Base-by-base conservation (phyloP, 2,797 vertebrate species). In the Enoplosus armatus region DNA sequence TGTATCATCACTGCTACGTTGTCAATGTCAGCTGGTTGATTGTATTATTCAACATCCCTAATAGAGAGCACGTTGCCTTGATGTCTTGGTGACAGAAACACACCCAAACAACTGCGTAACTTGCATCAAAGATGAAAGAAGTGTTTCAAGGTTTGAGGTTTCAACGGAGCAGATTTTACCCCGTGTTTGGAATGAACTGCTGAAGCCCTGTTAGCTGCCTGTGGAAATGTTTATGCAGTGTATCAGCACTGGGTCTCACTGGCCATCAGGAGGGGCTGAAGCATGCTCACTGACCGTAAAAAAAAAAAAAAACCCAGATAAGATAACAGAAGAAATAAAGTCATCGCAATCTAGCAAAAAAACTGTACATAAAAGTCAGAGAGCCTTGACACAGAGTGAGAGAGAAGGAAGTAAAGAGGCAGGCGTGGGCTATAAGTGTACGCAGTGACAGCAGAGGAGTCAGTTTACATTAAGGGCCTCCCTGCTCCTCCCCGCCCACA, bases 381-480 rank as follows among this genome's bases (percentile, higher is more conserved):
- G 60, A 37, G 55, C 54, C 26, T 78, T 75, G 63, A 78, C 45
- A 70, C 24, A 47, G 37, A 59, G 12, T 4, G 33, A 54, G 39
- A 24, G 43, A 54, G 24, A 45, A 55, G 75, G 72, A 72, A 75
- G 65, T 60, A n/a, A 33, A 59, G 63, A 60, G 62, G 70, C 70
- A 75, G 83, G 80, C 80, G 77, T 76, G 68, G 58, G 79, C 68
- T 75, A 43, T 85, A 69, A 87, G 85, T 67, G 75, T 73, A 55
- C 77, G 72, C 77, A 54, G 79, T 81, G 80, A 85, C 85, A 63
- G 82, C 84, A 62, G 75, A 74, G 80, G 86, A 86, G 87, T 86
- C 68, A 3, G 83, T 87, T 93, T 89, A 90, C 88, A 87, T 75
- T 69, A 54, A 61, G 78, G 79, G 85, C 87, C 86, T 84, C 86